Evolutionary conservation across 2,797 vertebrate species (phyloP).

Genomic region (Xerus rutilus): DNA sequence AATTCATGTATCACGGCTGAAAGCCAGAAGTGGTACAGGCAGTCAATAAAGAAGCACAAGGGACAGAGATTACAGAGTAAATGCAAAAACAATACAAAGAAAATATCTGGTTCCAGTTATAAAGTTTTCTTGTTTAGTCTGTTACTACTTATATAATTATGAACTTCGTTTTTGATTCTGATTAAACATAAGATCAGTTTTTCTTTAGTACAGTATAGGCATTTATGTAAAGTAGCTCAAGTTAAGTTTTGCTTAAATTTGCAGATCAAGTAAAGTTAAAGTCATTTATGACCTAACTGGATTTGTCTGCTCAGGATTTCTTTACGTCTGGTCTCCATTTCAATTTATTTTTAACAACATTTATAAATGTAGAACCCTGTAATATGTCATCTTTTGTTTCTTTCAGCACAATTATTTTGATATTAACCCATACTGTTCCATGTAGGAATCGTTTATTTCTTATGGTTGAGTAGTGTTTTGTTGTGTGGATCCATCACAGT

Average conservation of each 20-base stretch:
- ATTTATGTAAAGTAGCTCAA: not conserved
- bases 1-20: not conserved
- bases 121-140: not conserved
- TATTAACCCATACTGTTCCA: not conserved
- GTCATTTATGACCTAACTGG: not conserved
- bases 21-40: not conserved
- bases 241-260: not conserved
- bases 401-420: not conserved
- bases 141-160: not conserved
- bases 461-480: not conserved
- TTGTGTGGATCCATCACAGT: not conserved
- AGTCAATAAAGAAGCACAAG: not conserved
- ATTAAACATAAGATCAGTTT: not conserved
- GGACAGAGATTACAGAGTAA: not conserved
- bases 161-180: not conserved
- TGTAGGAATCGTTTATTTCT: not conserved
- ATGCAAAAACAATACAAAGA: not conserved
- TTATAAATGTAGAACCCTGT: not conserved
- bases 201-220: not conserved
- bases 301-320: not conserved
- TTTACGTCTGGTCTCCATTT: not conserved
- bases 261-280: not conserved
- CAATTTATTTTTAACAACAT: not conserved
- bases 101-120: not conserved
- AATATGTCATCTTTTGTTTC: not conserved